Base-by-base conservation (phyloP, 2,113 vertebrate genomes). In the Phalacrocorax brasilianus region DNA sequence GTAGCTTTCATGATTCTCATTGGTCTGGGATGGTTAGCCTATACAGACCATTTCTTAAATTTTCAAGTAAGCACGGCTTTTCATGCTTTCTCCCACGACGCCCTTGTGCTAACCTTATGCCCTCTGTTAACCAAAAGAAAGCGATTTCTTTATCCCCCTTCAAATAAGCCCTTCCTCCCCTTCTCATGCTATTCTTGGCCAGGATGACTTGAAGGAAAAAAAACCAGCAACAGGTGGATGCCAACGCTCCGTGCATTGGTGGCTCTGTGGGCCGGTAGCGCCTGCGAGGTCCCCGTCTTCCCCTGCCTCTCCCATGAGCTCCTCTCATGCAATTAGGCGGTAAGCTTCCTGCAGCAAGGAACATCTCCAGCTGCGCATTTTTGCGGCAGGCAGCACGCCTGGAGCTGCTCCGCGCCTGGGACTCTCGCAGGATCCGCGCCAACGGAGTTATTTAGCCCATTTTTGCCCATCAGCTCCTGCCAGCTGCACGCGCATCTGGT, bases 381-480 rank as follows among this genome's bases (percentile, higher is more conserved):
- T 2, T 2, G 20, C 20, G 4, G 65, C 0, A 11, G 32, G 42
- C 47, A 30, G 40, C 38, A 1, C n/a, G 3, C 3, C 18, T 1
- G 67, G 32, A 28, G 50, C 83, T 2, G 61, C 0, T 3, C 65
- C 38, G 2, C 2, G 40, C 63, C 66, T 3, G 58, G 42, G 19
- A 1, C 35, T 6, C 23, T 2, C 4, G 3, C 42, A 3, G 30
- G 3, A 7, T 0, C 70, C 0, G 28, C 2, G 59, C 55, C 66
- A 2, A 0, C 42, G 1, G 42, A 0, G 30, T 1, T 2, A 0
- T 8, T 24, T 0, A 19, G 6, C 6, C 27, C 20, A 0, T 8
- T 3, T 27, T 0, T 17, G 66, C 79, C 66, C 74, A 0, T 2
- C 7, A 1, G 1, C 32, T 19, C 14, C 35, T 2, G 50, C 38